Percentiles rank a stretch among this genome's conserved stretches.
These are phyloP conservation scores for Thripadectes ignobilis DNA, from an alignment of 2,797 vertebrate species.

Conservation along the genomic window DNA sequence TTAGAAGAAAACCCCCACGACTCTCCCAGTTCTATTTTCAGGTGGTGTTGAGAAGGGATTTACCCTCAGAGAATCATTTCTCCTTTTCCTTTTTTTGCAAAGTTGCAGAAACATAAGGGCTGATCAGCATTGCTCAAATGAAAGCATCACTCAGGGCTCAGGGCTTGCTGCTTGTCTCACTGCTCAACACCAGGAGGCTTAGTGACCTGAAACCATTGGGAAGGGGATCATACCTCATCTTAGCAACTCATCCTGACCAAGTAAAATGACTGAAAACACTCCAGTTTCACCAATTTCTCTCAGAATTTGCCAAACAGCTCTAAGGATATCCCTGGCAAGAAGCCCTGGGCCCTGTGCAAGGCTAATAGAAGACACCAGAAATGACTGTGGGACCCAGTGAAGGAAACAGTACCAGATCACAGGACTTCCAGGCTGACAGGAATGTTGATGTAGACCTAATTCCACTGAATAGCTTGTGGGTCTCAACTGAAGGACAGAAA, in stretches of 20 bases:
- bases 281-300: background rate
- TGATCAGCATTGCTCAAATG: fast-evolving
- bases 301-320: background rate
- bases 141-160: background rate
- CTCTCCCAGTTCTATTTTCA: background rate
- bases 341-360: background rate
- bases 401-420: background rate
- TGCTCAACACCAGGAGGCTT: background rate
- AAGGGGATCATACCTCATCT: background rate
- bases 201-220: background rate
- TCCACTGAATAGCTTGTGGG: background rate
- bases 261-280: background rate
- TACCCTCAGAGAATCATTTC: background rate
- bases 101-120: background rate
- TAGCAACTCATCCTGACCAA: background rate
- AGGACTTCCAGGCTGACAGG: background rate
- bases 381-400: background rate
- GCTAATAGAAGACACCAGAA: background rate
- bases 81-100: background rate
- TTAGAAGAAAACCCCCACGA: background rate
- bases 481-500: background rate
- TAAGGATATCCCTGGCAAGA: background rate
- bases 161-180: background rate
- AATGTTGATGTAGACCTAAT: background rate
- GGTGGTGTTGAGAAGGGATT: background rate